Evolutionary conservation across 92 coral and sea anemone species (phyloP), one percentile per base, ranked within the genome.

Genomic region (Pocillopora meandrina): DNA sequence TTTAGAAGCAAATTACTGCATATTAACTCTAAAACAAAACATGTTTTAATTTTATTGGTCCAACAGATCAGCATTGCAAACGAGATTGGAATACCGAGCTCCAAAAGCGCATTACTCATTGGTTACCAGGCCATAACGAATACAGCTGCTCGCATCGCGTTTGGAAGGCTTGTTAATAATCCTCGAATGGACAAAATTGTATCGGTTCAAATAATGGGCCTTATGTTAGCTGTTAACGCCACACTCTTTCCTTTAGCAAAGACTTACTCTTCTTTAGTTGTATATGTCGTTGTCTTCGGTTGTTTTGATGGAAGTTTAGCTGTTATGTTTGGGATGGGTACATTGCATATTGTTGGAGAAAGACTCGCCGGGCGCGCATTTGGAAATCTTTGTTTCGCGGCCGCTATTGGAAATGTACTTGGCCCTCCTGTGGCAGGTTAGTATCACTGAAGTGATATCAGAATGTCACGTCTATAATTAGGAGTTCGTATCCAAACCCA

Each of bases 341-440:
- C 92, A 1, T 89, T 89, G 60, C 77, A 82, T 58, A 90, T 89
- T n/a, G 96, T 90, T 20, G 96, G 96, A 1, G 88, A 90, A 42
- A 80, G 88, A 26, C 85, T 90, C n/a, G 91, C 90, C 90, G 83
- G 94, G 0, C 88, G 90, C n/a, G 96, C 92, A 15, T 88, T 93
- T 85, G 96, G 94, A 6, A 91, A 88, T 62, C 89, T 90, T 57
- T 93, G 91, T 19, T 91, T 84, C 56, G 89, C 89, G 18, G 93
- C 89, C 20, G 91, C 96, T 18, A 76, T 90, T 61, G 92, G 91
- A 56, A 88, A 87, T 57, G 87, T 92, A 26, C 20, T 90, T 17
- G 93, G 90, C 17, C 93, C 96, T 1, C 96, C 96, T 56, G 77
- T 93, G 55, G 96, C 96, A 65, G 96, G 96, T 90, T 67, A 60